Evolutionary conservation across 1,140 invertebrate species (phyloP), one percentile per base, ranked within the genome.

Genomic region (Brachystomella parvula): DNA sequence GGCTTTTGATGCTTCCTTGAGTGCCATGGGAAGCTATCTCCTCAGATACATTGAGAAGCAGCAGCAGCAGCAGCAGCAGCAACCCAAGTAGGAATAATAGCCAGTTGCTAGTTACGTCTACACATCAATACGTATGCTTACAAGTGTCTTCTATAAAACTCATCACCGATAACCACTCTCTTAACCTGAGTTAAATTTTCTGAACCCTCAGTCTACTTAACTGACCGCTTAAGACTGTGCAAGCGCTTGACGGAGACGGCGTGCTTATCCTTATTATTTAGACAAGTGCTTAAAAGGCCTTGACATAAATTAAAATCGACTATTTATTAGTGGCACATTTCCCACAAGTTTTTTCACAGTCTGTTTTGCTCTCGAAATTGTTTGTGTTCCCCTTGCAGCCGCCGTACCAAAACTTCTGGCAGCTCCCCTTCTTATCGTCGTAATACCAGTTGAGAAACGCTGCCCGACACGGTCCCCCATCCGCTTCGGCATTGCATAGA

Each of bases 341-440:
- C 21, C 6, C 57, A 30, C 57, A 59, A 29, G 57, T 59, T 12
- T 2, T 15, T 12, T 29, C 12, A 24, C 57, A 59, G 26, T 59
- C 57, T 3, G 3, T 6, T 21, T 9, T 3, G 3, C 24, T 28
- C 21, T 59, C 57, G 21, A 59, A 59, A 24, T 59, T 59, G 21
- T 59, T 59, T 29, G 19, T 15, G 30, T 59, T 59, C 30, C 57
- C 57, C 30, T 59, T 31, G 30, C 57, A 59, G 12, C 57, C 57
- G 21, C 26, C 24, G 57, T 59, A 59, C 24, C 26, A 59, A 31
- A 59, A 59, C 24, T 53, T 53, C 12, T 17, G 49, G 49, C 49
- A 53, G 3, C 24, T 9, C 15, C 6, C 6, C 21, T 6, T 15
- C 9, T 9, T 24, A 53, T 12, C 6, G 6, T 53, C 49, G 21